phyloP scores from a whole-genome alignment of 2,113 vertebrate genomes.

The Cyphomyrus plagiostoma region DNA sequence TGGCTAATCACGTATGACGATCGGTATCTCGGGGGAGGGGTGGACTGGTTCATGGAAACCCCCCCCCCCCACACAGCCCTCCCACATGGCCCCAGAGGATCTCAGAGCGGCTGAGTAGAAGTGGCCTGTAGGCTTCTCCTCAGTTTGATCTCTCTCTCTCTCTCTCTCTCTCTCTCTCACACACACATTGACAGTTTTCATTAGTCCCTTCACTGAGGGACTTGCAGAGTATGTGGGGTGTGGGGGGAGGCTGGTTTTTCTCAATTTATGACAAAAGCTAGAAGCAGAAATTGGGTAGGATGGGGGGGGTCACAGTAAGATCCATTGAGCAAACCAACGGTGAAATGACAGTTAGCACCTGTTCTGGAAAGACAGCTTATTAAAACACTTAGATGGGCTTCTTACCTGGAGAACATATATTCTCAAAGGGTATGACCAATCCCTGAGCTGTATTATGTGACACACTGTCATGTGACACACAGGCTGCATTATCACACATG shows the following conservation, averaged over 20 bases:
- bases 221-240: neutral
- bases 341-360: slow-evolving; percentile 1
- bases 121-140: neutral
- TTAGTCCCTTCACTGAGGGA: neutral
- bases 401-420: neutral
- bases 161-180: no score
- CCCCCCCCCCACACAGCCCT: neutral
- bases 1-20: neutral
- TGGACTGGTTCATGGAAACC: neutral
- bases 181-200: neutral
- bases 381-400: neutral
- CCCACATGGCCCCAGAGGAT: neutral
- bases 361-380: neutral
- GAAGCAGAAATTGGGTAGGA: neutral
- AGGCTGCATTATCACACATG: neutral
- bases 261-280: neutral
- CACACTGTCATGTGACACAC: neutral
- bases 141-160: neutral
- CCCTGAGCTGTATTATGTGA: neutral
- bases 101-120: neutral
- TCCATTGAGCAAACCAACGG: neutral
- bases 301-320: neutral
- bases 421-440: neutral
- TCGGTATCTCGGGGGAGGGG: neutral
- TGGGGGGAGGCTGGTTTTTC: neutral